These are phyloP conservation scores for Andricus quercusramuli DNA, from an alignment of 2,888 invertebrate species.

Conservation along the genomic window DNA sequence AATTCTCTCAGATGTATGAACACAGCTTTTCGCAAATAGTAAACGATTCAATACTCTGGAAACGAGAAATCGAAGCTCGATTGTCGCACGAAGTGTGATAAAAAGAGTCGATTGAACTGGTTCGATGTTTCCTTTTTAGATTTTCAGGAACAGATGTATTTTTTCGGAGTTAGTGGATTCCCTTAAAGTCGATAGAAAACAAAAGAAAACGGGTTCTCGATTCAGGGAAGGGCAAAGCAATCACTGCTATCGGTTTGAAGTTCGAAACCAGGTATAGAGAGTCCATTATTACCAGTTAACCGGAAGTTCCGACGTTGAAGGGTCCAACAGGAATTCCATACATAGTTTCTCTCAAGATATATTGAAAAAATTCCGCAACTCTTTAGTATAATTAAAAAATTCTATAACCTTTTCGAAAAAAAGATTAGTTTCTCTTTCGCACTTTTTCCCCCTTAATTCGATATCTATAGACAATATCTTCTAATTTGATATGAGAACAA, in stretches of 20 bases:
- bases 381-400: not conserved
- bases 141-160: constrained; percentile 30
- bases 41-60: not conserved
- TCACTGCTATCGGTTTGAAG: constrained; percentile 54
- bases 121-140: not conserved
- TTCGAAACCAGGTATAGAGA: constrained; percentile 55
- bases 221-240: constrained; percentile 49
- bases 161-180: not conserved
- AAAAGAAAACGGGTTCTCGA: not conserved
- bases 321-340: not conserved
- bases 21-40: not conserved
- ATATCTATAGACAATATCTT: not conserved
- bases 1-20: not conserved
- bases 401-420: not conserved
- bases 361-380: constrained; percentile 1
- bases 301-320: constrained; percentile 20
- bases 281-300: constrained; percentile 55
- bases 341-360: constrained; percentile 10
- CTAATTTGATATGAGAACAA: not conserved
- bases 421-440: not conserved
- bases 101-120: not conserved
- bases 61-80: not conserved
- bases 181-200: constrained; percentile 15
- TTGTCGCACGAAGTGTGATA: not conserved
- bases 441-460: not conserved